Evolutionary conservation across 2,888 invertebrate genomes (phyloP).

Genomic region (Pasiphila rectangulata): DNA sequence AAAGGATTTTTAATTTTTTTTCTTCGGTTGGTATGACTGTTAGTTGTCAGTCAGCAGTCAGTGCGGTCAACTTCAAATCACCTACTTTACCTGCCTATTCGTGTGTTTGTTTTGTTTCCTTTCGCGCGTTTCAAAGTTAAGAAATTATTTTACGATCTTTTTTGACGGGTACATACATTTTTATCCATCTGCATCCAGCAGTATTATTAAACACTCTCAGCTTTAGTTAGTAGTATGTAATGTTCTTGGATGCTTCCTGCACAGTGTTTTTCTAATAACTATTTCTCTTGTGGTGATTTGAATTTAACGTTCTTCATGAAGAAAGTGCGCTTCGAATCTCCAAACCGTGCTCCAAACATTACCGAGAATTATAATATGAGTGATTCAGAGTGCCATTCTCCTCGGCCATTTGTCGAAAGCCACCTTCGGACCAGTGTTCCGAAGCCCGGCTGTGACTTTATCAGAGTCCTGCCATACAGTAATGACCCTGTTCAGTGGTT

Average conservation of each 20-base stretch:
- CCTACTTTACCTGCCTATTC: no score
- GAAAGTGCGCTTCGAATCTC: slow-evolving; percentile 69
- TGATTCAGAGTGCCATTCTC: slow-evolving; percentile 67
- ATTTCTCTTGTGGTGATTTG: slow-evolving; percentile 14
- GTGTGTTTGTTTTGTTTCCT: no score
- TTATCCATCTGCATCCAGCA: no score
- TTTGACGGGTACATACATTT: no score
- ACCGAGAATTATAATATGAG: slow-evolving; percentile 46
- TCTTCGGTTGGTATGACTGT: no score
- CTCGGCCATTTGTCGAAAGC: slow-evolving; percentile 60
- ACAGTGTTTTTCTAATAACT: background rate
- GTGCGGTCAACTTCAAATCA: no score
- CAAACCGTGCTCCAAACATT: slow-evolving; percentile 45
- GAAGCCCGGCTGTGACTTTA: slow-evolving; percentile 36
- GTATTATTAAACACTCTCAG: no score
- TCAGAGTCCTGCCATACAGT: slow-evolving; percentile 47
- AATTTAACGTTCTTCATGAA: slow-evolving; percentile 53
- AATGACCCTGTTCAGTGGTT: slow-evolving; percentile 59
- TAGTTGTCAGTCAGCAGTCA: no score
- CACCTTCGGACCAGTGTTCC: slow-evolving; percentile 40
- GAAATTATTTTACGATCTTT: no score
- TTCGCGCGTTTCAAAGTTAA: no score
- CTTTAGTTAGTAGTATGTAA: no score
- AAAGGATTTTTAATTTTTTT: no score
- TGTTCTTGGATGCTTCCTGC: background rate